Evolutionary conservation across 92 coral and sea anemone genomes (phyloP).

Genomic region (Porites divaricata): DNA sequence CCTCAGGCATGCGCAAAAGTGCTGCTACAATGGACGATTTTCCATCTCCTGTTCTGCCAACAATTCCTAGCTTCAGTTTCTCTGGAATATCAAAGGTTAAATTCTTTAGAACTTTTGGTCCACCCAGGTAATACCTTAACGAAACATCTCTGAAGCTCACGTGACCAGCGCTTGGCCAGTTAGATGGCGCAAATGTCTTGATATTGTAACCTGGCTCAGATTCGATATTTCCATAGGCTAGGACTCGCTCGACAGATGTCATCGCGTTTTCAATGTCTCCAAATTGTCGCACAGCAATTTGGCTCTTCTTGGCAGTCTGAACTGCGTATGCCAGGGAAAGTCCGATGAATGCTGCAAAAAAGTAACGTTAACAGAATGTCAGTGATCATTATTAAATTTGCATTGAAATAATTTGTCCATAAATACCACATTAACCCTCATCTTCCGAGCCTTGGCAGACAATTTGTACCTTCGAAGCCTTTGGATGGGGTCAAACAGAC

Average conservation of each 20-base stretch:
- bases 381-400: background rate
- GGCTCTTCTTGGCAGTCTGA: slow-evolving; percentile 19
- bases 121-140: slow-evolving; percentile 42
- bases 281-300: slow-evolving; percentile 27
- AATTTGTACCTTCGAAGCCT: too few relatives aligned
- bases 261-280: slow-evolving; percentile 40
- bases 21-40: slow-evolving; percentile 47
- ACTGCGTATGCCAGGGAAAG: slow-evolving; percentile 31
- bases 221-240: slow-evolving; percentile 25
- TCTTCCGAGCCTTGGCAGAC: background rate
- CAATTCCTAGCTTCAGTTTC: slow-evolving; percentile 33
- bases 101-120: slow-evolving; percentile 39
- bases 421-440: background rate
- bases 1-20: slow-evolving; percentile 46
- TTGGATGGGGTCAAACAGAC: too few relatives aligned
- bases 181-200: slow-evolving; percentile 16
- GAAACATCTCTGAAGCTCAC: slow-evolving; percentile 27
- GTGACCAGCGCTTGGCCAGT: slow-evolving; percentile 35
- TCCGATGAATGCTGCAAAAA: slow-evolving; percentile 21
- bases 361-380: background rate
- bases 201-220: slow-evolving; percentile 40
- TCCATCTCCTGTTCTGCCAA: slow-evolving; percentile 42
- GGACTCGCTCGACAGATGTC: slow-evolving; percentile 39
- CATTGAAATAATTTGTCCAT: too few relatives aligned
- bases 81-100: slow-evolving; percentile 27